Base-by-base conservation (phyloP, 2,888 invertebrate species). In the Erebia aethiops region DNA sequence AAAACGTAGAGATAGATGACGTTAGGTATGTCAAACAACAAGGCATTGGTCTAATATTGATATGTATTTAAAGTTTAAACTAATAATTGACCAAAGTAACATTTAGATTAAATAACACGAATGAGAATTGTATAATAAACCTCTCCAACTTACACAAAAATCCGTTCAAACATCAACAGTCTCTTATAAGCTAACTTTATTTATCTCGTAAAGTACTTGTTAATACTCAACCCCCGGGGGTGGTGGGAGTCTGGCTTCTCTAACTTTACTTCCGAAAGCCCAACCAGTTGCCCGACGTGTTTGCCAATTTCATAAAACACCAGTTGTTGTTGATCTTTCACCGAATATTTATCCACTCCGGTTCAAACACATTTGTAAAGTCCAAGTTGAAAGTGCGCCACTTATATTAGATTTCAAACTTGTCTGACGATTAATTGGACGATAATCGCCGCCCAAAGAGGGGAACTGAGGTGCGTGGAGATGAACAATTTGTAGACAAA, bases 201-300 rank as follows among this genome's bases (percentile, higher is more conserved):
- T 90, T 91, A 91, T 91, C 89, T 89, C 88, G 81, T 86, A 85
- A 89, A 91, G 91, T 91, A 91, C 91, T 91, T 90, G 89, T 89
- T 90, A 91, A 91, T 91, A 86, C 88, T 84, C 86, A 84, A 85
- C 84, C 87, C 82, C 71, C 84, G 84, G 85, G 86, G 83, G 83
- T 75, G 76, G 79, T 81, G 72, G 82, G 84, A 84, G 87, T 87
- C 84, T 82, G 85, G 81, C 84, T 87, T 87, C 86, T 79, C 82
- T 76, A 79, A 79, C 82, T 66, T 61, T 65, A 54, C 18, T 82
- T 78, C 77, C 71, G 73, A 71, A 71, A 75, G 77, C 76, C 75
- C 79, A 82, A 89, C 77, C 68, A 70, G 79, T 89, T 71, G 71
- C 46, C 13, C 77, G 76, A 88, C 79, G 57, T 63, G 79, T 86